Percentiles rank a stretch among this genome's conserved stretches.
These are phyloP conservation scores for Eidolon helvum DNA, from an alignment of 2,113 vertebrate genomes.

Conservation along the genomic window DNA sequence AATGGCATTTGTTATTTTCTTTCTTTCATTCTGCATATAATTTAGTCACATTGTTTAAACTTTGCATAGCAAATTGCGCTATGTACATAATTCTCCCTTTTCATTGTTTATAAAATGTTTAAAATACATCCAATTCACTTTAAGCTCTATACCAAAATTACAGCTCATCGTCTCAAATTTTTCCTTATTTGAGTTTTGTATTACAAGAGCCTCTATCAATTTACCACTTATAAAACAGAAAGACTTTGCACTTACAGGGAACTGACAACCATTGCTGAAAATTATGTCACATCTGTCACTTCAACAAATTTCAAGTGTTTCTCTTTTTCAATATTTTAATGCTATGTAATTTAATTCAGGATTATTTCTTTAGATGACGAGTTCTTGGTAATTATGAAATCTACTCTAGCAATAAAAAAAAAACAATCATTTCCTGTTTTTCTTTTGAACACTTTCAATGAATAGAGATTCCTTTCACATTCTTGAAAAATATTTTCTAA, in stretches of 20 bases:
- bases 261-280: constrained; percentile 26
- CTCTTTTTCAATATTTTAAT: constrained; percentile 1
- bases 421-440: not conserved
- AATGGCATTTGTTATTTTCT: not conserved
- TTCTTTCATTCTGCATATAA: not conserved
- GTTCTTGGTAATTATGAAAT: not conserved
- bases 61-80: not conserved
- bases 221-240: not conserved
- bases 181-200: constrained; percentile 14
- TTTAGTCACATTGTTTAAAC: not conserved
- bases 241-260: constrained; percentile 21
- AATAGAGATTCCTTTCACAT: not conserved
- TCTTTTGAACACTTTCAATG: not conserved
- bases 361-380: not conserved
- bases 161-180: not conserved
- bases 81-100: not conserved
- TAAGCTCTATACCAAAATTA: not conserved
- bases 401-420: not conserved
- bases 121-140: not conserved
- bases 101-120: constrained; percentile 16
- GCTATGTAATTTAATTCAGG: constrained; percentile 19
- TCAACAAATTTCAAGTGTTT: constrained; percentile 45
- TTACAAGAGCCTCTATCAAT: not conserved
- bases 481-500: not conserved
- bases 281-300: constrained; percentile 51